Evolutionary conservation across 2,888 invertebrate genomes (phyloP).

Genomic region (Cylindroiulus punctatus): DNA sequence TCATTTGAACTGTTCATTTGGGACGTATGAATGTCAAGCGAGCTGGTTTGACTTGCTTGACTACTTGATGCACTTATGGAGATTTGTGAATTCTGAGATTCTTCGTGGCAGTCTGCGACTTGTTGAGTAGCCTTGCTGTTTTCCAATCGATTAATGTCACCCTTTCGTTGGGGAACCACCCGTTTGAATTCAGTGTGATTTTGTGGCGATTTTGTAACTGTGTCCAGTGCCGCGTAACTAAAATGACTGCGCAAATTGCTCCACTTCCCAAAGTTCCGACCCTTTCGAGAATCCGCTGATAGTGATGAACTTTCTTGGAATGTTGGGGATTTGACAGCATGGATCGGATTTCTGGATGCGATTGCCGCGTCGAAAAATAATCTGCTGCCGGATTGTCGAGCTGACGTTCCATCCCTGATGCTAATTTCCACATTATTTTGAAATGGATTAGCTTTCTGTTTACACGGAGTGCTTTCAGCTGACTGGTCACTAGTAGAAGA

Average conservation of each 20-base stretch:
- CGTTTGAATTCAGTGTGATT: slow-evolving; percentile 36
- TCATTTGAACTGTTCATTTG: background rate
- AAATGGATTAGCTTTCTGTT: background rate
- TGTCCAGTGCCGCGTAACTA: background rate
- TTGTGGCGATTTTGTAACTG: background rate
- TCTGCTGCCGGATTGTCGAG: background rate
- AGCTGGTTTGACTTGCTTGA: background rate
- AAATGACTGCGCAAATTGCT: slow-evolving; percentile 22
- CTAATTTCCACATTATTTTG: background rate
- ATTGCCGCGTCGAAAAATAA: slow-evolving; percentile 5
- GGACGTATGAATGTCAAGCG: background rate
- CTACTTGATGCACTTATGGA: background rate
- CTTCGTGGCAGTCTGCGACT: background rate
- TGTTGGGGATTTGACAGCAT: background rate
- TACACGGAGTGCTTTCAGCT: background rate
- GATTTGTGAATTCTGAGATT: background rate
- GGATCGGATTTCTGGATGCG: background rate
- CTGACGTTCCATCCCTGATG: background rate
- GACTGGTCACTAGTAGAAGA: background rate
- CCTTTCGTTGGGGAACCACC: background rate
- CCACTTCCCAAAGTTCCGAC: background rate
- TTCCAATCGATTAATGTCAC: background rate
- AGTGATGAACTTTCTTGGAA: background rate
- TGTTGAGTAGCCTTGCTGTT: background rate
- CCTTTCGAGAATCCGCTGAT: background rate